Conservation (phyloP, 1,140 invertebrate species). For the Campodea augens region DNA sequence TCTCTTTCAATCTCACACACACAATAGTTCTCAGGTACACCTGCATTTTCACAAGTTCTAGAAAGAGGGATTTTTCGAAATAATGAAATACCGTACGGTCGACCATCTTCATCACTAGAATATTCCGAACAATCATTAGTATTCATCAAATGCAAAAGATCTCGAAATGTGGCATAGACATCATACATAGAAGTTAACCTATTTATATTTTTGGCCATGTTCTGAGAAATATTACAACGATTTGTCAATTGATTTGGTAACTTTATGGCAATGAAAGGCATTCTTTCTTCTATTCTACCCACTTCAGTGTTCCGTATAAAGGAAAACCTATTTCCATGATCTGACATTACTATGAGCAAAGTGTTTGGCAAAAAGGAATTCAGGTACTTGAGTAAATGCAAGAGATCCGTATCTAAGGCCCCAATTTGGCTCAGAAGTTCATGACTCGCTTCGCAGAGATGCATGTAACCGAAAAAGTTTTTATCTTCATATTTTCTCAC, state of each 20-base stretch:
- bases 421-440: not conserved
- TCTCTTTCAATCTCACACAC: slow-evolving; percentile 21
- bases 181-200: slow-evolving; percentile 15
- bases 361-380: slow-evolving; percentile 27
- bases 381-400: slow-evolving; percentile 22
- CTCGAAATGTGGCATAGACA: slow-evolving; percentile 21
- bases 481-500: not conserved
- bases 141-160: slow-evolving; percentile 24
- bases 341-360: slow-evolving; percentile 28
- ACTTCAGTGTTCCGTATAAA: slow-evolving; percentile 28
- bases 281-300: slow-evolving; percentile 33
- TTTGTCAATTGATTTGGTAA: slow-evolving; percentile 26
- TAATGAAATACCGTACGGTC: not conserved
- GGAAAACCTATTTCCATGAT: slow-evolving; percentile 34
- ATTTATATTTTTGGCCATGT: slow-evolving; percentile 25
- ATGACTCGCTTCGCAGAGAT: not conserved
- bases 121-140: slow-evolving; percentile 12
- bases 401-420: slow-evolving; percentile 24
- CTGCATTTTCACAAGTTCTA: slow-evolving; percentile 27
- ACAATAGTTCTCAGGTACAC: slow-evolving; percentile 29
- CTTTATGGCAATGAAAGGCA: slow-evolving; percentile 33
- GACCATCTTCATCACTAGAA: slow-evolving; percentile 4
- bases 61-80: slow-evolving; percentile 15
- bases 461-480: not conserved
- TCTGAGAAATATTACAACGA: slow-evolving; percentile 20